Base-by-base conservation (phyloP, 2,113 vertebrate genomes). In the Steatornis caripensis region DNA sequence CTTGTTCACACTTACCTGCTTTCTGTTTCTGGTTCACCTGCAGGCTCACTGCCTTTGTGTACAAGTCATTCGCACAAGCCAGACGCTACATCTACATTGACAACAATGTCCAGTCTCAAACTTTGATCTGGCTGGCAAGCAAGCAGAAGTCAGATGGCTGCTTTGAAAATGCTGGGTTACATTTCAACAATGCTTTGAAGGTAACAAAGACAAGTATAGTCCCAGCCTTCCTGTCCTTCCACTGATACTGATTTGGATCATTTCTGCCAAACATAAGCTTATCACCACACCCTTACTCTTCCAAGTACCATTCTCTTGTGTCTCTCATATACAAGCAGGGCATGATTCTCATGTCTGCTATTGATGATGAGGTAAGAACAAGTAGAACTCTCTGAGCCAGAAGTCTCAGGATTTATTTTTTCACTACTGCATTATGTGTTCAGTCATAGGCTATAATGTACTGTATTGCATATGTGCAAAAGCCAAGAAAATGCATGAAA, bases 151-250 rank as follows among this genome's bases (percentile, higher is more conserved):
- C 97, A 2, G 95, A 98, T 9, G 99, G 99, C 81, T 99, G 98
- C 96, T 98, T 99, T 90, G 65, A 45, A 41, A 98, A 98, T 11
- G 94, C 95, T 41, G 99, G 98, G 32, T 96, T 93, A 13, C 98
- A 98, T 71, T 97, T 98, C 72, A 97, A 99, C 95, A 98, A 97
- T 12, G 97, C 92, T 76, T 98, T 99, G 97, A 98, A 99, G 99
- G 99, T 99, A 93, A 71, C 8, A 36, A 48, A 82, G 29, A 84
- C 17, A 71, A 64, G 13, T 55, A 32, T 8, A 61, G 41, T 30
- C 3, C 1, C 21, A 64, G 27, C 27, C 7, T 74, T 85, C 32
- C 23, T 85, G 13, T 62, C 17, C 16, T 89, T 36, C 22, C 9
- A 0, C 7, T 29, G 30, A 30, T 18, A 60, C 49, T 72, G 41